Base-by-base conservation (phyloP, 37 sponge, comb jelly and placozoan species). In the Crambe crambe region DNA sequence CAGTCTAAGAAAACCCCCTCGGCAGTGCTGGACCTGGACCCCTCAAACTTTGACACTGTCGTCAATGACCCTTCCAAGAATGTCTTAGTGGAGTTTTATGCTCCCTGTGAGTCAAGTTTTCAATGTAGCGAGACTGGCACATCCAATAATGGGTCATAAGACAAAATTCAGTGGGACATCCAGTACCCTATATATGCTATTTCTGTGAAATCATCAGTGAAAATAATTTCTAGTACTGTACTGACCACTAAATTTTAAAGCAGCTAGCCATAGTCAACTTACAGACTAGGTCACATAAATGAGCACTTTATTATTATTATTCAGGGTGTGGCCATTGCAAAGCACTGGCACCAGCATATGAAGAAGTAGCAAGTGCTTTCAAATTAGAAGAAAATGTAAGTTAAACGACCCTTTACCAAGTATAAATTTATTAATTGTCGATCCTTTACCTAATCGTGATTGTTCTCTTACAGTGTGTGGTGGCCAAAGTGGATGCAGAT, bases 261-360 rank as follows among this genome's bases (percentile, higher is more conserved):
- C n/a, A n/a, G n/a, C n/a, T 47, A 47, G 51, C 51, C 12, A 47
- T 12, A 47, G 6, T 47, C 51, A 15, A 6, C 51, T 47, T 47
- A 47, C 51, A 47, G 51, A 15, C 12, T 47, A 15, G 12, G n/a
- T n/a, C n/a, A n/a, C n/a, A n/a, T n/a, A n/a, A n/a, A n/a, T n/a
- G n/a, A n/a, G n/a, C n/a, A n/a, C n/a, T 47, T 12, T 47, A 47
- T 47, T 47, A 12, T 47, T 47, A 6, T 47, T 12, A 15, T 70
- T 22, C 60, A 96, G 93, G 98, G 98, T 97, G 98, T 86, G 98
- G 98, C 25, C 98, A 97, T 75, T 97, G 98, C 73, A 97, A 97
- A 80, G 74, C 88, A 20, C 85, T 97, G 39, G 81, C 92, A 62
- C 98, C 98, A 18, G 60, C 65, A 0, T 97, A 95, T 78, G 98